Percentiles rank a stretch among this genome's conserved stretches.
Conservation (phyloP, 1,140 invertebrate genomes). For the Caenorhabditis briggsae region DNA sequence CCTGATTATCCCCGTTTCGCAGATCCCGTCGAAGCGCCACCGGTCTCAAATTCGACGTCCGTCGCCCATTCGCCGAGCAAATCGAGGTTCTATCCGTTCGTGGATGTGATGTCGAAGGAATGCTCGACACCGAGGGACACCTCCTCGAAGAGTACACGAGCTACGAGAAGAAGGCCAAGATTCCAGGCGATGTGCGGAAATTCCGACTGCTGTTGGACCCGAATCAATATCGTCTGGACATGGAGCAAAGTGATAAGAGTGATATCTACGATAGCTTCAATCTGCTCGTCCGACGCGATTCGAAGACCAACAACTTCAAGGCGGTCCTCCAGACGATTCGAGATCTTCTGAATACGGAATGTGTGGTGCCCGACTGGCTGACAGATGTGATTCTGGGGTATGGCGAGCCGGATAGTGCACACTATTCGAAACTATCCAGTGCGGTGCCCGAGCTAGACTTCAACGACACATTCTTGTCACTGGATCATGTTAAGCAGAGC, state of each 20-base stretch:
- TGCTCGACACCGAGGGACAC: constrained; percentile 94
- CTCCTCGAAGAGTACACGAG: constrained; percentile 90
- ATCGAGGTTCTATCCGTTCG: constrained; percentile 88
- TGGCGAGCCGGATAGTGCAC: constrained; percentile 93
- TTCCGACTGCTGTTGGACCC: constrained; percentile 94
- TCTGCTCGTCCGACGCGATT: constrained; percentile 94
- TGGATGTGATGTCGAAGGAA: constrained; percentile 98
- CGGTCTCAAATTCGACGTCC: constrained; percentile 81
- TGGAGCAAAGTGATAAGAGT: constrained; percentile 82
- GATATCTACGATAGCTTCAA: constrained; percentile 98
- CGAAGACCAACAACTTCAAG: constrained; percentile 99
- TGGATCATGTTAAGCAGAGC: constrained; percentile 87
- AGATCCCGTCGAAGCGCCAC: constrained; percentile 81
- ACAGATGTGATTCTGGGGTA: constrained; percentile 97
- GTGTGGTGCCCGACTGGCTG: constrained; percentile 98
- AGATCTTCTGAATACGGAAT: constrained; percentile 98
- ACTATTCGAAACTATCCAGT: constrained; percentile 89
- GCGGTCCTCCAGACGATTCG: constrained; percentile 97
- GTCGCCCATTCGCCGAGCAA: constrained; percentile 85
- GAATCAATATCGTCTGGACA: constrained; percentile 89
- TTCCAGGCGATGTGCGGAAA: constrained; percentile 85
- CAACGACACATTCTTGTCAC: constrained; percentile 95
- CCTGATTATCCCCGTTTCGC: background rate
- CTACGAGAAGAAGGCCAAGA: constrained; percentile 56
- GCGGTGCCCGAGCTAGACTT: constrained; percentile 89